Percentiles rank a stretch among this genome's conserved stretches.
Evolutionary conservation across 2,888 invertebrate species (phyloP).

Genomic region (Spicauda simplicius): DNA sequence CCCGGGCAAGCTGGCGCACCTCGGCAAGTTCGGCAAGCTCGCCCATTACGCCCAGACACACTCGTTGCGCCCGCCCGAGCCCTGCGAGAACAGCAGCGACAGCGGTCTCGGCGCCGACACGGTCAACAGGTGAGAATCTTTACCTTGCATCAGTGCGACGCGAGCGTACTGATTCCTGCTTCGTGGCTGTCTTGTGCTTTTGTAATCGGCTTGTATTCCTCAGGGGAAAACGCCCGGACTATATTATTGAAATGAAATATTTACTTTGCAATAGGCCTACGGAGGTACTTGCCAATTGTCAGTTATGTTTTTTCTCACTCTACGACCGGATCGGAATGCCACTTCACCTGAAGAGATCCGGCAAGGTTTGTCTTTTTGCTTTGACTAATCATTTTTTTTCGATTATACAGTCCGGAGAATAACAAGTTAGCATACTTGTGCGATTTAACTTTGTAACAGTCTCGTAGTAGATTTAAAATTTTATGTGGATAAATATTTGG

Average conservation of each 20-base stretch:
- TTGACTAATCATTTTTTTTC: background rate
- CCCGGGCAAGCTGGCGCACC: conserved; percentile 55
- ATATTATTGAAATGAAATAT: too few relatives aligned
- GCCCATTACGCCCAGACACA: conserved; percentile 79
- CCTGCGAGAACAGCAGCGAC: conserved; percentile 95
- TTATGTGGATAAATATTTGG: too few relatives aligned
- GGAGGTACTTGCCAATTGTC: too few relatives aligned
- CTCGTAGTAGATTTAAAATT: too few relatives aligned
- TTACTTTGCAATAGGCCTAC: too few relatives aligned
- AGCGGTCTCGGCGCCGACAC: conserved; percentile 94
- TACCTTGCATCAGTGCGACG: conserved; percentile 18
- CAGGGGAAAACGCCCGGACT: background rate
- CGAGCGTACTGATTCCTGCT: conserved; percentile 16
- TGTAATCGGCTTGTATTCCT: background rate
- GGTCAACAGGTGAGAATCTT: conserved; percentile 67
- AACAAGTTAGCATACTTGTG: too few relatives aligned
- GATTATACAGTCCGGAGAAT: too few relatives aligned
- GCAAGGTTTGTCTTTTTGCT: background rate
- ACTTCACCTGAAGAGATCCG: too few relatives aligned
- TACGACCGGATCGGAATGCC: too few relatives aligned
- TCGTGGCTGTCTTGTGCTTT: conserved; percentile 20
- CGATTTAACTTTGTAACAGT: too few relatives aligned
- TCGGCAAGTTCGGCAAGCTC: conserved; percentile 69
- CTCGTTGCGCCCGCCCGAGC: conserved; percentile 78
- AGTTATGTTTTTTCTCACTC: too few relatives aligned